Evolutionary conservation across 2,888 invertebrate genomes (phyloP).

Genomic region (Frankliniella fusca): DNA sequence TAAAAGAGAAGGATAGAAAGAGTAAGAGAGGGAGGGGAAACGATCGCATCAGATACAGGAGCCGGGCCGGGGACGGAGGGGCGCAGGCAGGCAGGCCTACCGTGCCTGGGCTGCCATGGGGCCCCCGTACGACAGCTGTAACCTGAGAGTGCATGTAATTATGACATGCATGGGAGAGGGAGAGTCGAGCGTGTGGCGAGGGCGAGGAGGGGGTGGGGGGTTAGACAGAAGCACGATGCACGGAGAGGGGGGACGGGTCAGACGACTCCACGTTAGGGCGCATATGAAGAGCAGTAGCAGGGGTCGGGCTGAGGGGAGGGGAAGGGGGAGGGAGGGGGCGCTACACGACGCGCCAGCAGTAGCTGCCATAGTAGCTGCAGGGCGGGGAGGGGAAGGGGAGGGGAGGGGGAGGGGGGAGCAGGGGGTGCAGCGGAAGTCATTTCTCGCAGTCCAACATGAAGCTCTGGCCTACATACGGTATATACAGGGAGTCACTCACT

Average conservation of each 20-base stretch:
- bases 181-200: not conserved
- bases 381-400: not conserved
- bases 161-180: not conserved
- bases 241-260: not conserved
- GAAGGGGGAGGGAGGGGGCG: too few species aligned
- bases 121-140: not conserved
- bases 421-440: slow-evolving; percentile 3
- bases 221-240: not conserved
- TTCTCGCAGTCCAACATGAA: not conserved
- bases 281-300: too few species aligned
- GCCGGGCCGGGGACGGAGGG: not conserved
- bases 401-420: not conserved
- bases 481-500: too few species aligned
- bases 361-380: too few species aligned
- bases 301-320: too few species aligned
- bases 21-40: not conserved
- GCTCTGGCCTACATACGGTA: not conserved
- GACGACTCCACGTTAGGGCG: too few species aligned
- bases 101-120: not conserved
- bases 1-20: too few species aligned
- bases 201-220: not conserved
- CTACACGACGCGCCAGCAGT: not conserved
- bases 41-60: not conserved
- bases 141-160: slow-evolving; percentile 15
- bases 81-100: not conserved